Evolutionary conservation across 1,140 invertebrate species (phyloP).

Genomic region (Drosophila guanche): DNA sequence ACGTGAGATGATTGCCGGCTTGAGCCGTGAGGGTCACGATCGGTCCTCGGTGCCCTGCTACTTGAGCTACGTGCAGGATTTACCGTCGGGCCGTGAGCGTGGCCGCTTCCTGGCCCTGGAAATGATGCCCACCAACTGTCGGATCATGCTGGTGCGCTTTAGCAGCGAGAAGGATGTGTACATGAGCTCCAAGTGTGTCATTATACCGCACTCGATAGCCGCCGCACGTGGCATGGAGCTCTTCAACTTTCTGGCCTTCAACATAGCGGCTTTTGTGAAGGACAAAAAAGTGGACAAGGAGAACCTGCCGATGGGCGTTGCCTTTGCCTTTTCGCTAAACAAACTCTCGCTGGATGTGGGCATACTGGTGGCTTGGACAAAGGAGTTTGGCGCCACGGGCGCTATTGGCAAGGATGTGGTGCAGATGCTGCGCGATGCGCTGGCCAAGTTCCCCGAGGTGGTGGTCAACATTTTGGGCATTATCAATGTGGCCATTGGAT

Average conservation of each 20-base stretch:
- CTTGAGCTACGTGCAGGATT: conserved; percentile 96
- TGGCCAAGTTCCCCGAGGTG: conserved; percentile 85
- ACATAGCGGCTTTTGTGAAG: conserved; percentile 95
- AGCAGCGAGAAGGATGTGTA: conserved; percentile 90
- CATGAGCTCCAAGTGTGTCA: conserved; percentile 98
- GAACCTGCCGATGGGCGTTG: conserved; percentile 91
- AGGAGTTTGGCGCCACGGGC: conserved; percentile 57
- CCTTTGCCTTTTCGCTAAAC: conserved; percentile 97
- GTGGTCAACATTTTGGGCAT: conserved; percentile 94
- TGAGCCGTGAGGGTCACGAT: conserved; percentile 90
- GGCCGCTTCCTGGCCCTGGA: conserved; percentile 98
- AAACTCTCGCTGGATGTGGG: conserved; percentile 96
- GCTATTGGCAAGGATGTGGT: conserved; percentile 92
- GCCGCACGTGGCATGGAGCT: conserved; percentile 92
- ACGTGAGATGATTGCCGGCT: conserved; percentile 89
- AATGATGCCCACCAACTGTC: conserved; percentile 98
- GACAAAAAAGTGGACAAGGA: conserved; percentile 89
- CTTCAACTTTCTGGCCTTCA: conserved; percentile 98
- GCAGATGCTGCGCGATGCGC: conserved; percentile 90
- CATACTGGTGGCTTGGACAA: conserved; percentile 94
- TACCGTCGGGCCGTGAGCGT: conserved; percentile 97
- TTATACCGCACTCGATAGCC: conserved; percentile 96
- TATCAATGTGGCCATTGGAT: conserved; percentile 98
- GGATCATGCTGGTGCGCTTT: conserved; percentile 96
- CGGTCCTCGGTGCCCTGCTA: conserved; percentile 94